phyloP scores from a whole-genome alignment of 2,113 vertebrate species.

The Aythya baeri region DNA sequence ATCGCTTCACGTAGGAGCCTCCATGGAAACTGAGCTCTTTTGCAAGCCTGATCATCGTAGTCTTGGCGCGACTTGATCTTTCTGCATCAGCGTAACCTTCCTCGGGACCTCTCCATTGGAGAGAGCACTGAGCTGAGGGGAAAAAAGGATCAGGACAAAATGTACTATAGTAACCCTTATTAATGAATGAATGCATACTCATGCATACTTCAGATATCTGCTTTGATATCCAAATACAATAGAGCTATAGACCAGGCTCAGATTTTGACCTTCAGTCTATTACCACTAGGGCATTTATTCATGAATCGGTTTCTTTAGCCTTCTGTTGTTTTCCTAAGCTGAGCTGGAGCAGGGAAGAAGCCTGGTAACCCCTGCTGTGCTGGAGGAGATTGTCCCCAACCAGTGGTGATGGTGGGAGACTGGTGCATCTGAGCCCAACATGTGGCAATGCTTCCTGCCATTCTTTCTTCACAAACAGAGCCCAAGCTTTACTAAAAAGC shows the following conservation, averaged over 20 bases:
- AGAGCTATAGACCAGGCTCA: not conserved
- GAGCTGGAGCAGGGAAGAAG: not conserved
- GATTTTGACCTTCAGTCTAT: constrained; percentile 47
- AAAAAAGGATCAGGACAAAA: not conserved
- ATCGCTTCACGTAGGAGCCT: not conserved
- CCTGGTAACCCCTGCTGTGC: not conserved
- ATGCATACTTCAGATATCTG: constrained; percentile 42
- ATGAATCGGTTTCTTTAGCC: not conserved
- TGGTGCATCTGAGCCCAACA: not conserved
- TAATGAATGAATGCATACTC: constrained; percentile 18
- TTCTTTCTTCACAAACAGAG: not conserved
- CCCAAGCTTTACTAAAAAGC: not conserved
- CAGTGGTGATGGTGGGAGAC: not conserved
- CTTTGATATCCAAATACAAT: constrained; percentile 49
- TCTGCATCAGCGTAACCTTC: not conserved
- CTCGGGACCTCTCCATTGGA: not conserved
- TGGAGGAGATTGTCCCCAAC: not conserved
- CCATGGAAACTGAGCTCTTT: not conserved
- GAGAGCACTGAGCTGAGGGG: not conserved
- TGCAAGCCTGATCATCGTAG: not conserved
- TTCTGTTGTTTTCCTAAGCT: not conserved
- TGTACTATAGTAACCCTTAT: not conserved
- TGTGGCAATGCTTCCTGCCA: not conserved
- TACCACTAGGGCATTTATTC: not conserved
- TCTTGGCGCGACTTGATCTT: not conserved